phyloP scores from a whole-genome alignment of 1,140 invertebrate genomes.

The Dufourea novaeangliae region DNA sequence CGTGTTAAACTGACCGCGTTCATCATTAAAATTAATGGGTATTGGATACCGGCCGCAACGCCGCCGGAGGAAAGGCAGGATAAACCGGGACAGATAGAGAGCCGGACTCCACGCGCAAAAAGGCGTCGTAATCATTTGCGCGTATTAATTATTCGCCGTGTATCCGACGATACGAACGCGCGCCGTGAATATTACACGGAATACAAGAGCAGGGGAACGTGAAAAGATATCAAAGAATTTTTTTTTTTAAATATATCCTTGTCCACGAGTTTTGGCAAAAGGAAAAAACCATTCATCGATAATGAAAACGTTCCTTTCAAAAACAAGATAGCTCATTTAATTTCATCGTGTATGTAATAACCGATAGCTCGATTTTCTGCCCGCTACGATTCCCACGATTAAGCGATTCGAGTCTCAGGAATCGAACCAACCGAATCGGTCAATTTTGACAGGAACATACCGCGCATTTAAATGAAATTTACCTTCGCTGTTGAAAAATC shows the following conservation, averaged over 20 bases:
- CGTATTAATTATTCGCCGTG: constrained; percentile 21
- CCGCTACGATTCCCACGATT: no score
- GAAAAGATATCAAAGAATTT: not conserved
- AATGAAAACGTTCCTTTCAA: not conserved
- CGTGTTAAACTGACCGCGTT: constrained; percentile 74
- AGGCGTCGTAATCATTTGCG: constrained; percentile 16
- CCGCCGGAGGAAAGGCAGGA: constrained; percentile 22
- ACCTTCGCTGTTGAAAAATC: constrained; percentile 14
- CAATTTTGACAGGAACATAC: not conserved
- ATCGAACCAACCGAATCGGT: not conserved
- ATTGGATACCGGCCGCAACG: constrained; percentile 65
- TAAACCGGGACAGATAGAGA: constrained; percentile 34
- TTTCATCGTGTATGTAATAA: no score
- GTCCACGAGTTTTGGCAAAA: not conserved
- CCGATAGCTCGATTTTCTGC: no score
- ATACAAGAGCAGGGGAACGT: not conserved
- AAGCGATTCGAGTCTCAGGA: no score
- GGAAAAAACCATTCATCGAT: not conserved
- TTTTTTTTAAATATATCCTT: not conserved
- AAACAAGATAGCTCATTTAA: not conserved
- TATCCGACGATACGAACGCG: not conserved
- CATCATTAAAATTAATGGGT: constrained; percentile 76
- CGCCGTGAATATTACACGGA: no score
- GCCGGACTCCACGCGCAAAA: not conserved
- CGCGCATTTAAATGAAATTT: constrained; percentile 18